A percentile compares a stretch with the other conserved stretches of the same genome.
These are phyloP conservation scores for Eulemur coronatus DNA, from an alignment of 2,797 vertebrate species.

Conservation along the genomic window DNA sequence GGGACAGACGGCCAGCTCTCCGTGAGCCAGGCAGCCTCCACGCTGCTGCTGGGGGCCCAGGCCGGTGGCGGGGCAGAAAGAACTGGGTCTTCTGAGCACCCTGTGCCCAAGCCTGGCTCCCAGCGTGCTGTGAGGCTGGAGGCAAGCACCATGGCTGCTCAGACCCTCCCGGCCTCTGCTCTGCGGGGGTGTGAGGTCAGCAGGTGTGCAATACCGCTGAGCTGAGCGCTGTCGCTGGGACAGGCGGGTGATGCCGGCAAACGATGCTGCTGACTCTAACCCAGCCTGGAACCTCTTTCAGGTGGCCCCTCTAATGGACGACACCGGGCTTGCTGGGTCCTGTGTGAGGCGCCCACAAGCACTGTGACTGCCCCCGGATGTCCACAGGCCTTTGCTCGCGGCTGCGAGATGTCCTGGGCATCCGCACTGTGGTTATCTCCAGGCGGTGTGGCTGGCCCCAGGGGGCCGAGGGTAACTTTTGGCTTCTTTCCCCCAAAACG, in stretches of 20 bases:
- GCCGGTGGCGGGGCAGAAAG: rapidly evolving
- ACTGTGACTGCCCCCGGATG: rapidly evolving
- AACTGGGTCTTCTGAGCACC: neutral
- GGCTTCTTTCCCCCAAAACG: neutral
- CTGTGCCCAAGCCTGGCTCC: neutral
- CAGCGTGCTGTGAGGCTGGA: rapidly evolving
- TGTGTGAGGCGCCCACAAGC: rapidly evolving
- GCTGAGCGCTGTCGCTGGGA: rapidly evolving
- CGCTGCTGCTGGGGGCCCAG: rapidly evolving
- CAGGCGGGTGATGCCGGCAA: rapidly evolving
- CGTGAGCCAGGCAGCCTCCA: neutral
- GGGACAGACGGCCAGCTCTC: neutral
- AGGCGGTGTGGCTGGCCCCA: rapidly evolving
- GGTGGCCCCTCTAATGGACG: rapidly evolving
- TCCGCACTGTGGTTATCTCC: no score
- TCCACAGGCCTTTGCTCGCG: neutral
- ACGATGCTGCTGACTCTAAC: no score
- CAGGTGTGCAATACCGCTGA: rapidly evolving
- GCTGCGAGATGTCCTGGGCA: neutral
- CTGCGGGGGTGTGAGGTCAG: neutral
- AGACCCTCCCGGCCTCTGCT: no score
- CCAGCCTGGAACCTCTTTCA: rapidly evolving
- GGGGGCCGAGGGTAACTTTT: rapidly evolving
- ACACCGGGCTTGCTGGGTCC: neutral
- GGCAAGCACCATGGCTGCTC: neutral